Conservation (phyloP, 2,797 vertebrate genomes). For the Acrocephalus scirpaceus region DNA sequence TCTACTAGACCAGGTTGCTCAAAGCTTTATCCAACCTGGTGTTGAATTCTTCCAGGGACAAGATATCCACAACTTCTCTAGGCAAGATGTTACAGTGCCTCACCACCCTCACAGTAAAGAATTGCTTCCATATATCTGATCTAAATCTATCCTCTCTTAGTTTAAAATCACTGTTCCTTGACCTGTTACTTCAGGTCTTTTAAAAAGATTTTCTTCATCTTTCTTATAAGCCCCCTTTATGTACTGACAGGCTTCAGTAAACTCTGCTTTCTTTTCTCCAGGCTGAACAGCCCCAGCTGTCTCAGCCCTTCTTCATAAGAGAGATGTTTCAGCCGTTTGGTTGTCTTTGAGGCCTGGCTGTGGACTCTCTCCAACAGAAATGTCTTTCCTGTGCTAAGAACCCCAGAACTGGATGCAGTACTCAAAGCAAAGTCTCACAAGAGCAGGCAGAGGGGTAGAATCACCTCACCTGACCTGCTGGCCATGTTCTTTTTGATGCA, state of each 20-base stretch:
- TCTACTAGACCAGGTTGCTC: background rate
- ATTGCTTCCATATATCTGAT: background rate
- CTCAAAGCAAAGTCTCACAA: background rate
- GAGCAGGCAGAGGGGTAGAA: background rate
- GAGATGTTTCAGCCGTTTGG: background rate
- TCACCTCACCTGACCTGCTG: background rate
- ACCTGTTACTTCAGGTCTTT: background rate
- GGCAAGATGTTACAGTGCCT: background rate
- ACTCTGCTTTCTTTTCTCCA: background rate
- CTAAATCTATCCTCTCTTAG: background rate
- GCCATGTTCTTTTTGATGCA: background rate
- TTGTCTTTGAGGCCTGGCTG: background rate
- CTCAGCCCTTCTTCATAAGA: background rate
- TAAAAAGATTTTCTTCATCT: background rate
- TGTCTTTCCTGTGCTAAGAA: background rate
- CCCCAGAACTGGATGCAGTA: background rate
- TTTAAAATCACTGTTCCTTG: background rate
- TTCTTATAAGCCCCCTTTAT: background rate
- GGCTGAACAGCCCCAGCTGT: background rate
- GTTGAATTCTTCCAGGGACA: background rate
- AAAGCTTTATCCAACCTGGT: background rate
- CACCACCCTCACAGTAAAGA: fast-evolving
- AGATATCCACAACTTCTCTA: fast-evolving
- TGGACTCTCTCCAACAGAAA: background rate
- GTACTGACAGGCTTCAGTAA: background rate